phyloP scores from a whole-genome alignment of 2,888 invertebrate genomes.

The Euphydryas editha region DNA sequence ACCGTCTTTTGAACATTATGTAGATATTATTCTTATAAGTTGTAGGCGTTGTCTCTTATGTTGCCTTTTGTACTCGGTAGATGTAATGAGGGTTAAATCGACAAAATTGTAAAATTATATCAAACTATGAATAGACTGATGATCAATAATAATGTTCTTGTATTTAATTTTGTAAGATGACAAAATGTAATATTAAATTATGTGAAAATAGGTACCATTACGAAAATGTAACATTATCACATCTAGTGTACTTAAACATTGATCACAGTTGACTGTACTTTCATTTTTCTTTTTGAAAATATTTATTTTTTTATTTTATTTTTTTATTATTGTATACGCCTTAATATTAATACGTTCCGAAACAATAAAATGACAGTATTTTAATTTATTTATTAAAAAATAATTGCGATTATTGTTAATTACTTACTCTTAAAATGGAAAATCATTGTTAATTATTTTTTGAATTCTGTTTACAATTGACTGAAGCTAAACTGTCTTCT shows the following conservation, averaged over 20 bases:
- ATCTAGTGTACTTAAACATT: conserved; percentile 78
- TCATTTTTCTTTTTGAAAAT: conserved; percentile 80
- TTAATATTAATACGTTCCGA: conserved; percentile 58
- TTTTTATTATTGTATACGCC: conserved; percentile 50
- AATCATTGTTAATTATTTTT: conserved; percentile 77
- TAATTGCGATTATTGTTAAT: conserved; percentile 67
- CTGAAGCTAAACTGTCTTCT: conserved; percentile 72
- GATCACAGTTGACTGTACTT: conserved; percentile 69
- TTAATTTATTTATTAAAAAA: conserved; percentile 76
- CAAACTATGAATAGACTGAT: conserved; percentile 83
- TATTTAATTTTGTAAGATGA: conserved; percentile 83
- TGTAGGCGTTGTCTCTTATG: conserved; percentile 70
- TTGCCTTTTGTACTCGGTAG: conserved; percentile 75
- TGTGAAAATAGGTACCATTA: conserved; percentile 66
- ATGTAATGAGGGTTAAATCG: conserved; percentile 72
- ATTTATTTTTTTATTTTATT: conserved; percentile 52
- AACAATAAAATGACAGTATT: conserved; percentile 78
- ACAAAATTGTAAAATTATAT: conserved; percentile 82
- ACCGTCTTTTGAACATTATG: conserved; percentile 64
- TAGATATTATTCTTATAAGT: conserved; percentile 70
- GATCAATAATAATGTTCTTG: conserved; percentile 81
- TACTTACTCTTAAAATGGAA: conserved; percentile 59
- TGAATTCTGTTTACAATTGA: conserved; percentile 75
- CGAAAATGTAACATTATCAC: conserved; percentile 58
- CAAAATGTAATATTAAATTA: conserved; percentile 80